A percentile compares a stretch with the other conserved stretches of the same genome.
phyloP scores from a whole-genome alignment of 2,888 invertebrate species.

The Sesia apiformis region DNA sequence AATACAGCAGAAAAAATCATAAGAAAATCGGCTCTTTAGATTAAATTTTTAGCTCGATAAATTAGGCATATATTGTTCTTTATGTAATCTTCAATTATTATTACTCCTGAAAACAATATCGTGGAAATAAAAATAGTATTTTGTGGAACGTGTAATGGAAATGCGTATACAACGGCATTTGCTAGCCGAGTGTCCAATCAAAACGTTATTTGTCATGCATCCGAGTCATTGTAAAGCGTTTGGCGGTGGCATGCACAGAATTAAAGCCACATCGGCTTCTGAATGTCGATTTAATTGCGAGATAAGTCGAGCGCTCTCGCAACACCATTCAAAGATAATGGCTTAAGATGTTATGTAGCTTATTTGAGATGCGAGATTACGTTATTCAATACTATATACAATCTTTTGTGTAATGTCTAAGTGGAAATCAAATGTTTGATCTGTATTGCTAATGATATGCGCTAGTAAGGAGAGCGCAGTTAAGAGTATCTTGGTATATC shows the following conservation, averaged over 20 bases:
- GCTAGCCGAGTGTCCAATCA: conserved; percentile 56
- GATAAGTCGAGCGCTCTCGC: conserved; percentile 62
- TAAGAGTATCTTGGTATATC: conserved; percentile 16
- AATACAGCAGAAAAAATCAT: too few relatives aligned
- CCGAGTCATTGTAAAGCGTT: conserved; percentile 65
- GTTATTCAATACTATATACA: conserved; percentile 8
- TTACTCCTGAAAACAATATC: too few relatives aligned
- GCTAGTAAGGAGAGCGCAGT: not conserved
- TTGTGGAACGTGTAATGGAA: conserved; percentile 9
- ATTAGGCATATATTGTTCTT: too few relatives aligned
- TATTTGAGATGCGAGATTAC: conserved; percentile 50
- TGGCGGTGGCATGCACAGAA: conserved; percentile 59
- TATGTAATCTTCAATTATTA: too few relatives aligned
- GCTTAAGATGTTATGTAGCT: conserved; percentile 60
- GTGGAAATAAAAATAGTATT: too few relatives aligned
- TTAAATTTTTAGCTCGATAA: too few relatives aligned
- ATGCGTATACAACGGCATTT: conserved; percentile 21
- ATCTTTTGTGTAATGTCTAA: conserved; percentile 7
- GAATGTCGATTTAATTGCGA: conserved; percentile 74
- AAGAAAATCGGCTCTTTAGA: too few relatives aligned
- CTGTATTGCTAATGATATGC: not conserved
- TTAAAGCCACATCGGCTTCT: conserved; percentile 66
- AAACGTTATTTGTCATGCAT: conserved; percentile 71
- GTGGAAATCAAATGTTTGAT: conserved; percentile 3
- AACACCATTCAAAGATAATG: conserved; percentile 67